Base-by-base conservation (phyloP, 2,888 invertebrate species). In the Drosophila putrida region DNA sequence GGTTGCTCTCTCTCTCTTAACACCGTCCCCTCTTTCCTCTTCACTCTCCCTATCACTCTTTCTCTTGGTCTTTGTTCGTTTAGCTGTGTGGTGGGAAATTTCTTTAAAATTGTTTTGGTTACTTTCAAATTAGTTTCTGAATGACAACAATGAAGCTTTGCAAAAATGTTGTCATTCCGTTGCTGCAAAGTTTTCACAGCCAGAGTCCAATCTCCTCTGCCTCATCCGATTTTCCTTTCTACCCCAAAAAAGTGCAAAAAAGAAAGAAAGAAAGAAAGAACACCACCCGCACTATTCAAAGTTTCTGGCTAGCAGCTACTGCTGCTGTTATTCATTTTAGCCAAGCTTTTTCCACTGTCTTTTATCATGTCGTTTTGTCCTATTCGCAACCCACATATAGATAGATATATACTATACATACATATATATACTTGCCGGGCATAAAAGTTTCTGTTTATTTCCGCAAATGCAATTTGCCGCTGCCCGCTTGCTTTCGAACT, bases 91-190 rank as follows among this genome's bases (percentile, higher is more conserved):
- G 80, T 84, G 73, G 70, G 65, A 83, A 90, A 90, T 89, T 83
- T 90, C 88, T 91, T 90, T 78, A 85, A 82, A 90, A 90, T 88
- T 89, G 82, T 90, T 87, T 88, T 90, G 90, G 84, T 90, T 90
- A 82, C 88, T 91, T 91, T 82, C 78, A 88, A 90, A 90, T 89
- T 90, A 88, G 88, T 90, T 91, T 86, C 77, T 84, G 78, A 84
- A 82, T 80, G 82, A 85, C 80, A 88, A 87, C 83, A 89, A 88
- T 87, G 84, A 83, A 88, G 81, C 83, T 84, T 85, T 86, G 80
- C 80, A 80, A 82, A 89, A 90, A 90, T 90, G 80, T 90, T 91
- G 90, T 90, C 89, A 90, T 90, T 90, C 85, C 89, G 84, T 75
- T 86, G 82, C 79, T 79, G 72, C 71, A 88, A 86, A 86, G 74